phyloP scores from a whole-genome alignment of 2,113 vertebrate genomes.

The Pseudorectes ferrugineus region DNA sequence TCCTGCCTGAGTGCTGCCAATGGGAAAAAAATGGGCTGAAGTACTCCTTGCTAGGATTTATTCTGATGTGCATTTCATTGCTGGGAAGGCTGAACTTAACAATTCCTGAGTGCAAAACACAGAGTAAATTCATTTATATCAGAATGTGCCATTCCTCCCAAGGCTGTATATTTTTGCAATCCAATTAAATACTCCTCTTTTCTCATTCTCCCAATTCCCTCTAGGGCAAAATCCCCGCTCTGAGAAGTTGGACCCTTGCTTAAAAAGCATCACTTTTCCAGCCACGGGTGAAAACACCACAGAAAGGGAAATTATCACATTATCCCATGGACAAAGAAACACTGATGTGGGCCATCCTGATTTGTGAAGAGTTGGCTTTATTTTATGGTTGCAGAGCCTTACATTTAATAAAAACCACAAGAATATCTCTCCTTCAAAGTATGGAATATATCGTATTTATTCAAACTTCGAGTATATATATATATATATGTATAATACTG shows the following conservation, averaged over 20 bases:
- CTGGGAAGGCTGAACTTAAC: not conserved
- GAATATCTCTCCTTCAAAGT: slow-evolving; percentile 40
- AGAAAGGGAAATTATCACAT: not conserved
- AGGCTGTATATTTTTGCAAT: not conserved
- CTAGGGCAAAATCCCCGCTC: not conserved
- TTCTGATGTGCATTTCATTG: not conserved
- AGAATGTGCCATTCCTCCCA: not conserved
- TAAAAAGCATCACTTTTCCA: not conserved
- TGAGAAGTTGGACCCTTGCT: not conserved
- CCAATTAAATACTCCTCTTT: not conserved
- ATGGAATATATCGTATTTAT: slow-evolving; percentile 50
- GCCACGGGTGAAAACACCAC: not conserved
- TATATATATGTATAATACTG: slow-evolving; percentile 20
- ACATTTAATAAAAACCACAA: slow-evolving; percentile 61
- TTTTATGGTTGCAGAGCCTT: slow-evolving; percentile 51
- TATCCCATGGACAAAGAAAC: slow-evolving; percentile 36
- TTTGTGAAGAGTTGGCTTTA: slow-evolving; percentile 49
- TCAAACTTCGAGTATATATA: slow-evolving; percentile 36
- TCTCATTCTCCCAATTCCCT: not conserved
- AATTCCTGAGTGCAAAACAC: not conserved
- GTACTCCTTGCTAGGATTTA: not conserved
- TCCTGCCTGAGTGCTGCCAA: not conserved
- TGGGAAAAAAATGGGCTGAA: not conserved
- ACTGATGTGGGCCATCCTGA: slow-evolving; percentile 35
- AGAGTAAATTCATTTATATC: not conserved